Base-by-base conservation (phyloP, 2,113 vertebrate species). In the Tor tambroides region DNA sequence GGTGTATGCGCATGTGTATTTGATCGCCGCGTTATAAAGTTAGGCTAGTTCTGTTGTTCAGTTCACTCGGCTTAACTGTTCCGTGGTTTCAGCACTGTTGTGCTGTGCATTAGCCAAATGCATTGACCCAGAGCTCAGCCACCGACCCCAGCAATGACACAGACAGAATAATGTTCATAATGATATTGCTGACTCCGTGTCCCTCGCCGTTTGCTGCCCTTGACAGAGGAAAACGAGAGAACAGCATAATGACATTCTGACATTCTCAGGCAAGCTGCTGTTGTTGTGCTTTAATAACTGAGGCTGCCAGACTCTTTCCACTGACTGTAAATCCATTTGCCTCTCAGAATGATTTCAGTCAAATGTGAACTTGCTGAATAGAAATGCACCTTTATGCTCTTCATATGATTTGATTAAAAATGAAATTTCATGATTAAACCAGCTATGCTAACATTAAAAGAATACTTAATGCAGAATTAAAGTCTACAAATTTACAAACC, bases 61-160 rank as follows among this genome's bases (percentile, higher is more conserved):
- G 28, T 78, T 54, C 17, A 30, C 43, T 10, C 6, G 76, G 46
- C 15, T 78, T 78, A 54, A 78, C 26, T 32, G 43, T 32, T 30
- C 75, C 75, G 43, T 30, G 61, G 41, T 51, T 67, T 69, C 26
- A 14, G 41, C 26, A 14, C 28, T 83, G 38, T 65, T 49, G 6
- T 41, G 28, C 41, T 69, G 84, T 77, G 15, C 23, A 67, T 17
- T 75, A 85, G 30, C 43, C 28, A 80, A 80, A 84, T 56, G 75
- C 81, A 80, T 43, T 84, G 76, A 80, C 85, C 88, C 76, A 89
- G 82, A 80, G 75, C 85, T 49, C 32, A 81, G 82, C 3, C 35
- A 69, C 81, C 7, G 30, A 43, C 30, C 38, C 74, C 86, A 85
- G 86, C 78, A 43, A 72, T 79, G 74, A 67, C 82, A 71, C 26